Evolutionary conservation across 2,113 vertebrate species (phyloP).

Genomic region (Leuciscus idus): DNA sequence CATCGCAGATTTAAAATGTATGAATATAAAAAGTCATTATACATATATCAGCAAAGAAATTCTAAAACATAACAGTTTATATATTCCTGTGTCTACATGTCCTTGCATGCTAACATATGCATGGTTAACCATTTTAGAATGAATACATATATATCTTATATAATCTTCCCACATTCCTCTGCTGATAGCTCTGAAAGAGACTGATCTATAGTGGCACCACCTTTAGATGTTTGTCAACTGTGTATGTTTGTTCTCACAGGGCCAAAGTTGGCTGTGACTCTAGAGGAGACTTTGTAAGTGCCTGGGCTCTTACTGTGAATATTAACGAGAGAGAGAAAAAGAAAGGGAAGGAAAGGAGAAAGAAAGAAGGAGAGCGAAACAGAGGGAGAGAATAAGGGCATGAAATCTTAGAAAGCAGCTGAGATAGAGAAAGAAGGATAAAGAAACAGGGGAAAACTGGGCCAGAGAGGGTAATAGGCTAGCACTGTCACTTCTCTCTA

Average conservation of each 20-base stretch:
- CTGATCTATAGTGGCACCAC: slow-evolving; percentile 70
- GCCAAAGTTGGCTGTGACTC: slow-evolving; percentile 75
- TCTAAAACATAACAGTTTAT: background rate
- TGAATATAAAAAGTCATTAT: background rate
- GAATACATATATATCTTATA: background rate
- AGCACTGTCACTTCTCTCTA: slow-evolving; percentile 75
- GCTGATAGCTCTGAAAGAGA: slow-evolving; percentile 49
- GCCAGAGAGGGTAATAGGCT: slow-evolving; percentile 73
- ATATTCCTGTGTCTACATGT: background rate
- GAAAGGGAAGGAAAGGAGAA: slow-evolving; percentile 14
- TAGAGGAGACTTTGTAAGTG: slow-evolving; percentile 69
- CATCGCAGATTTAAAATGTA: background rate
- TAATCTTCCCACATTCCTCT: slow-evolving; percentile 44
- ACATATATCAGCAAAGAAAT: background rate
- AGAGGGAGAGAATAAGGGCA: slow-evolving; percentile 40
- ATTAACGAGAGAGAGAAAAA: slow-evolving; percentile 74
- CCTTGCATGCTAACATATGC: background rate
- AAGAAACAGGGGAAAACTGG: slow-evolving; percentile 76
- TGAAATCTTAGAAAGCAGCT: slow-evolving; percentile 47
- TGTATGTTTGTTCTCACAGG: slow-evolving; percentile 65
- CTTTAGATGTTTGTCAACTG: slow-evolving; percentile 75
- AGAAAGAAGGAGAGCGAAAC: slow-evolving; percentile 25
- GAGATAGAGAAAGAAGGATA: slow-evolving; percentile 61
- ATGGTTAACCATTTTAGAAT: background rate
- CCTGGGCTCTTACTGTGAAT: slow-evolving; percentile 80